Conservation (phyloP, 2,888 invertebrate species). For the Lasius platythorax region DNA sequence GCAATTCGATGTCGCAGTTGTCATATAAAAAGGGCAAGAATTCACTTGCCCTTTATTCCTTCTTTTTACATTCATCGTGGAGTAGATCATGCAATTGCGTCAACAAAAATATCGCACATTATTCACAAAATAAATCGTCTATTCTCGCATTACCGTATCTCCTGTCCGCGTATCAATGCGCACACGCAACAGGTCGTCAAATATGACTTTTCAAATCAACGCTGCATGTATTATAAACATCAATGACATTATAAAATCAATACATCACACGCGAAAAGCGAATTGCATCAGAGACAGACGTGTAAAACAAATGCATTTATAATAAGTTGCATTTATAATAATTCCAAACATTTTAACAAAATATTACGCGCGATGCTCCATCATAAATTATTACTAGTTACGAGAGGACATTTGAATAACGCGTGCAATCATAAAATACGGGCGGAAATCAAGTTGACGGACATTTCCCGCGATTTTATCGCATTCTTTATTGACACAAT, state of each 20-base stretch:
- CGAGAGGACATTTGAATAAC: neutral
- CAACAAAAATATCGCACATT: constrained; percentile 19
- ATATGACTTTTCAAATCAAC: constrained; percentile 42
- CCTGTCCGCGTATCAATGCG: constrained; percentile 14
- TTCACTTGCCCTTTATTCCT: constrained; percentile 38
- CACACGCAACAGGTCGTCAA: constrained; percentile 47
- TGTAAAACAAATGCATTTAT: neutral
- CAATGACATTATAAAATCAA: constrained; percentile 34
- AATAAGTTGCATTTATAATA: constrained; percentile 13
- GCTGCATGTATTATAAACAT: constrained; percentile 43
- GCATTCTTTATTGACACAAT: neutral
- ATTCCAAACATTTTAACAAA: constrained; percentile 10
- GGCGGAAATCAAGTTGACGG: neutral
- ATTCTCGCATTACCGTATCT: constrained; percentile 18
- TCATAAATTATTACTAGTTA: constrained; percentile 3
- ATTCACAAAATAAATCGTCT: constrained; percentile 25
- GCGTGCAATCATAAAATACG: neutral
- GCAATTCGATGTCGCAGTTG: constrained; percentile 13
- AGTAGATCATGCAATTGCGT: neutral
- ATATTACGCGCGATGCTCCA: neutral
- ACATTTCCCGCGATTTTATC: constrained; percentile 13
- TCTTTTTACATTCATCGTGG: constrained; percentile 19
- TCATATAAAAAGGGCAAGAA: constrained; percentile 6
- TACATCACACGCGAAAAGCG: neutral
- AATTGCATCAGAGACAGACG: neutral